Percentiles rank a stretch among this genome's conserved stretches.
phyloP scores from a whole-genome alignment of 2,888 invertebrate species.

The Hypomecis atomaria region DNA sequence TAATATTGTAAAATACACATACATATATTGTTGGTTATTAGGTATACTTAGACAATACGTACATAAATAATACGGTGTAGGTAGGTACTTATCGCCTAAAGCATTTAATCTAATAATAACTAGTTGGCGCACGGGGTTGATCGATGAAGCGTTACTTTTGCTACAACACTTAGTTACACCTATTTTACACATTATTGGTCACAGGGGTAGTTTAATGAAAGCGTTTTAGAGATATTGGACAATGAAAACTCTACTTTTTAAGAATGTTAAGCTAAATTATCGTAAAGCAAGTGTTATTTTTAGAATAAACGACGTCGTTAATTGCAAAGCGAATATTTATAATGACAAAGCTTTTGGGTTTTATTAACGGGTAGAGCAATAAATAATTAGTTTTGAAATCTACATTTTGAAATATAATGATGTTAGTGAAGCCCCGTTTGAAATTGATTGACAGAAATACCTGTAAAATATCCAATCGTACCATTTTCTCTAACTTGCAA shows the following conservation, averaged over 20 bases:
- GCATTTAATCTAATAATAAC: slow-evolving; percentile 43
- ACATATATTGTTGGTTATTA: slow-evolving; percentile 18
- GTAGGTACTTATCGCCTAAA: slow-evolving; percentile 21
- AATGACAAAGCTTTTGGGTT: slow-evolving; percentile 50
- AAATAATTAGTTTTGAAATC: slow-evolving; percentile 33
- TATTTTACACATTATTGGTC: slow-evolving; percentile 49
- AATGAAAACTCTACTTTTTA: slow-evolving; percentile 23
- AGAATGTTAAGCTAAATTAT: slow-evolving; percentile 20
- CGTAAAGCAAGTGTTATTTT: slow-evolving; percentile 31
- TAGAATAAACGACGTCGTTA: slow-evolving; percentile 45
- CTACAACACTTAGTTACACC: slow-evolving; percentile 48
- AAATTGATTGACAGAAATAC: slow-evolving; percentile 69
- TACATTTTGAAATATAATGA: slow-evolving; percentile 40
- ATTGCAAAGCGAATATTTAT: slow-evolving; percentile 53
- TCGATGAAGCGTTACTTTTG: slow-evolving; percentile 46
- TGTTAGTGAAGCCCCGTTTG: slow-evolving; percentile 67
- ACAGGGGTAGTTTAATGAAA: slow-evolving; percentile 54
- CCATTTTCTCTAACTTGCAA: slow-evolving; percentile 76
- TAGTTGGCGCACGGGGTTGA: slow-evolving; percentile 47
- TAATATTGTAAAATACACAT: slow-evolving; percentile 51
- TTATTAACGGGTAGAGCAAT: slow-evolving; percentile 31
- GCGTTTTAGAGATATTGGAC: slow-evolving; percentile 43
- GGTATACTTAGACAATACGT: slow-evolving; percentile 5
- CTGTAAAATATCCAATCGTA: slow-evolving; percentile 79
- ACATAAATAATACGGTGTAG: not conserved